phyloP scores from a whole-genome alignment of 1,140 invertebrate genomes.

The Metopolophium dirhodum region DNA sequence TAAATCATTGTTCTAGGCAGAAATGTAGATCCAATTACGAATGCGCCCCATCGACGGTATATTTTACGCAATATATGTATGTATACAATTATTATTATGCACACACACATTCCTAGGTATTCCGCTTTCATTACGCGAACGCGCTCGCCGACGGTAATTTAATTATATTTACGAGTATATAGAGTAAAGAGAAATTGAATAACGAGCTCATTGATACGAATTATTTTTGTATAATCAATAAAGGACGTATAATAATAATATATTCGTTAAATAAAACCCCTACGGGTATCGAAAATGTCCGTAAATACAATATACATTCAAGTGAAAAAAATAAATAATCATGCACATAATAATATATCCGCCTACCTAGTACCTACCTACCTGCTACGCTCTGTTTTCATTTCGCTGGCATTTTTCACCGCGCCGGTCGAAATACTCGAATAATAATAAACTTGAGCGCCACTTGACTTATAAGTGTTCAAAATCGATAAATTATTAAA shows the following conservation, averaged over 20 bases:
- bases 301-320: neutral
- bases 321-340: slow-evolving; percentile 23
- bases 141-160: neutral
- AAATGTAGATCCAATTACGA: slow-evolving; percentile 35
- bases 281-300: neutral
- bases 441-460: neutral
- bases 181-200: slow-evolving; percentile 16
- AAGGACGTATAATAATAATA: neutral
- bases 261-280: slow-evolving; percentile 1
- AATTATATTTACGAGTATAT: slow-evolving; percentile 3
- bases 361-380: neutral
- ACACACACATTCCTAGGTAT: neutral
- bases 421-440: neutral
- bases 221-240: slow-evolving; percentile 28
- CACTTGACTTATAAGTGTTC: neutral
- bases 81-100: neutral
- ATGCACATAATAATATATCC: neutral
- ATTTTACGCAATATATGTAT: neutral
- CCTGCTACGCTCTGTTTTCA: neutral
- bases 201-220: slow-evolving; percentile 39
- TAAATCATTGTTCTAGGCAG: neutral
- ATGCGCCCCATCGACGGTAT: neutral
- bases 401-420: neutral
- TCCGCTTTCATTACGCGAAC: neutral
- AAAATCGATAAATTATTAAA: slow-evolving; percentile 16